Percentiles rank a stretch among this genome's conserved stretches.
These are phyloP conservation scores for Nasonia giraulti DNA, from an alignment of 1,140 invertebrate species.

Conservation along the genomic window DNA sequence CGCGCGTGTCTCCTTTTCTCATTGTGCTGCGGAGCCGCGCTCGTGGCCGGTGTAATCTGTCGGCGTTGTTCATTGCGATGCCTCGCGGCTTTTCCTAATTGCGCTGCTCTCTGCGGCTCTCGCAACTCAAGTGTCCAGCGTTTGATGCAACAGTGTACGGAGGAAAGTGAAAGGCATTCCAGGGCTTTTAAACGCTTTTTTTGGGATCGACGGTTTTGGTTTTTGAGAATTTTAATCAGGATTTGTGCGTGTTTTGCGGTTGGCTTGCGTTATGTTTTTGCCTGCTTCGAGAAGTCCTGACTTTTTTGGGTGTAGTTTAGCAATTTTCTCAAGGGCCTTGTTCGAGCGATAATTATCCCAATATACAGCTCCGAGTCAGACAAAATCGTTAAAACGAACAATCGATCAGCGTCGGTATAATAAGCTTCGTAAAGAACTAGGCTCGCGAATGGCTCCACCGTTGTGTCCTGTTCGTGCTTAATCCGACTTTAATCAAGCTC, in stretches of 20 bases:
- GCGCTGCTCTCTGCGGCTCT: background rate
- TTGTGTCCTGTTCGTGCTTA: background rate
- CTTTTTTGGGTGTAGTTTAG: too few relatives aligned
- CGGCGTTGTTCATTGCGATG: constrained; percentile 38
- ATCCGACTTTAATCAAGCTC: background rate
- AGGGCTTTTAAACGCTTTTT: background rate
- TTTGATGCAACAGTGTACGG: background rate
- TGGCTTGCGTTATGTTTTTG: too few relatives aligned
- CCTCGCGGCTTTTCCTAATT: constrained; percentile 28
- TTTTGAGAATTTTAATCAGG: background rate
- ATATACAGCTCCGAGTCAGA: background rate
- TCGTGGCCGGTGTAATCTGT: constrained; percentile 19
- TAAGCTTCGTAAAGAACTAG: background rate
- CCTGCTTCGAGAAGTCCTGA: too few relatives aligned
- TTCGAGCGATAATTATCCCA: background rate
- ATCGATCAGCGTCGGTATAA: background rate
- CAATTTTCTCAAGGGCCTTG: background rate
- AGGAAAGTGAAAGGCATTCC: constrained; percentile 22
- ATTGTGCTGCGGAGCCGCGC: background rate
- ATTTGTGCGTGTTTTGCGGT: background rate
- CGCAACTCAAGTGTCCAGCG: background rate
- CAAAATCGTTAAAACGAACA: background rate
- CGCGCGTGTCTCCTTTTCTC: constrained; percentile 38
- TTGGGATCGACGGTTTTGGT: background rate
- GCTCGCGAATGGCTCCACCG: background rate